Evolutionary conservation across 2,888 invertebrate species (phyloP), one percentile per base, ranked within the genome.

Genomic region (Dicranocentrus wangi): DNA sequence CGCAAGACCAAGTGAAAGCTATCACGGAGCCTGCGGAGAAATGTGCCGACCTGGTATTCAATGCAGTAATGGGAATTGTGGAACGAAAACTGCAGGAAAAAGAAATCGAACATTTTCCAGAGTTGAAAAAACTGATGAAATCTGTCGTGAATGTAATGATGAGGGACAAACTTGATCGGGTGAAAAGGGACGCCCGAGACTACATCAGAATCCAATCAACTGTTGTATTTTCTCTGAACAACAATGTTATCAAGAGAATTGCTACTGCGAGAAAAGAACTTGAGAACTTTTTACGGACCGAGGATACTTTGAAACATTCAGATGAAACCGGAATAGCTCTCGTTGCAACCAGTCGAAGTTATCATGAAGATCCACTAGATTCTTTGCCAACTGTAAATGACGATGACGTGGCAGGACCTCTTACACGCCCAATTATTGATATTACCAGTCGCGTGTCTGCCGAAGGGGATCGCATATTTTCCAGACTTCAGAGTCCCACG

Each of bases 21-120:
- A 73, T 82, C 53, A 55, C 68, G 51, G n/a, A 42, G 5, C 70
- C 69, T 0, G 73, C 69, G 1, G 2, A 69, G 0, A 60, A 73
- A n/a, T 82, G 82, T 63, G 82, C 82, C 23, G 42, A 68, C 0
- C 8, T 25, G 0, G 73, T 82, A 1, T 55, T 77, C 17, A 53
- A 72, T 1, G 51, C 58, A 47, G 58, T 82, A 1, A 8, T 60
- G n/a, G 28, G 21, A 21, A 60, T 76, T n/a, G 55, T 60, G 1
- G 42, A 27, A 39, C 76, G 76, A 7, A 23, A 47, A n/a, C 23
- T 76, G 21, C 1, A 21, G 19, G 32, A 43, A 5, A 27, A 76
- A 23, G 8, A 19, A 0, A 5, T 15, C 8, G 0, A 21, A 5
- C n/a, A 32, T 2, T 75, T 75, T 25, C 66, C 75, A 0, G 75